These are phyloP conservation scores for Phrynosoma platyrhinos DNA, from an alignment of 2,113 vertebrate genomes.

Conservation along the genomic window DNA sequence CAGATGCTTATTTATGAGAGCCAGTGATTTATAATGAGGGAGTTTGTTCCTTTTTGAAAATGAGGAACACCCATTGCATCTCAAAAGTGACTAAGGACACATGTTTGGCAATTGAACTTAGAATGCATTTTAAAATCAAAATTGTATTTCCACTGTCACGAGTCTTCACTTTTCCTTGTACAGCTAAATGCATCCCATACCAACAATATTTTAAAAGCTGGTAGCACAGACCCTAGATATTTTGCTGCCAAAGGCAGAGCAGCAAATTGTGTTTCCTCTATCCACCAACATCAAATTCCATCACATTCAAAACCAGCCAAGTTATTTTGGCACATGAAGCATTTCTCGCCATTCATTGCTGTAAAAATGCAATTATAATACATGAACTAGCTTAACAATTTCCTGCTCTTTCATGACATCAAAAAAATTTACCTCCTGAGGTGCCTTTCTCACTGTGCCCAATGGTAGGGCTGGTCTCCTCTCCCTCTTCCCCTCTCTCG, in stretches of 20 bases:
- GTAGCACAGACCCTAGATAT: background rate
- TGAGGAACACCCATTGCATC: conserved; percentile 30
- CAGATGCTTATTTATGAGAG: conserved; percentile 66
- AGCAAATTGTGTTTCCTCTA: too few species aligned
- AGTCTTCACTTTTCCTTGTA: conserved; percentile 26
- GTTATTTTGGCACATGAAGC: too few species aligned
- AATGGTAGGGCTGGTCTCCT: background rate
- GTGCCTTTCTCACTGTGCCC: too few species aligned
- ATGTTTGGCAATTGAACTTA: conserved; percentile 54
- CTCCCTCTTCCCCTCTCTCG: background rate
- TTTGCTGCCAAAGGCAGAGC: background rate
- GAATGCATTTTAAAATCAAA: conserved; percentile 52
- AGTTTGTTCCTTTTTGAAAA: conserved; percentile 64
- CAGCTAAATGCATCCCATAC: conserved; percentile 1
- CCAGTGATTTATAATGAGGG: conserved; percentile 51
- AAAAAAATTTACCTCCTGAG: too few species aligned
- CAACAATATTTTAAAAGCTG: conserved; percentile 14
- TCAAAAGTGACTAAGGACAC: conserved; percentile 52
- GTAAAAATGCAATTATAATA: too few species aligned
- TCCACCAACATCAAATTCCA: background rate
- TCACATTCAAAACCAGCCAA: too few species aligned
- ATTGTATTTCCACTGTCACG: conserved; percentile 39
- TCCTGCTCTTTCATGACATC: background rate
- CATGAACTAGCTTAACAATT: background rate
- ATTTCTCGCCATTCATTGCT: too few species aligned